Evolutionary conservation across 1,140 invertebrate species (phyloP).

Genomic region (Neomicropteryx cornuta): DNA sequence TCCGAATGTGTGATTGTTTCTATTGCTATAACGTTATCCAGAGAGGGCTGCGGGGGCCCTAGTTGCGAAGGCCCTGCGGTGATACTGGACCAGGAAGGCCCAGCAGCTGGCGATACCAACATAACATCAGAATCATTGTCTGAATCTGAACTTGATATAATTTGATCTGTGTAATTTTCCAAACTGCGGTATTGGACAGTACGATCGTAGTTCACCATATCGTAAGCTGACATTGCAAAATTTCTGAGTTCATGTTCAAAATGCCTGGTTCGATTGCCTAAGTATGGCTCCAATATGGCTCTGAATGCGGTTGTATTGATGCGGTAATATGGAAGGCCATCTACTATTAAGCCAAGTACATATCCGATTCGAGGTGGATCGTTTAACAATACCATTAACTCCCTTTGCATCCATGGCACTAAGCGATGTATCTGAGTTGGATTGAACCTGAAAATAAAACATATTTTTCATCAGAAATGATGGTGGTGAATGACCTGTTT

Average conservation of each 20-base stretch:
- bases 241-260: slow-evolving; percentile 84
- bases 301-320: slow-evolving; percentile 67
- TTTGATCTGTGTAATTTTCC: slow-evolving; percentile 27
- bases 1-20: slow-evolving; percentile 36
- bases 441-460: slow-evolving; percentile 51
- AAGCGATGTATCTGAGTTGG: slow-evolving; percentile 68
- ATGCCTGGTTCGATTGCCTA: slow-evolving; percentile 55
- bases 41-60: slow-evolving; percentile 15
- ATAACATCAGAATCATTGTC: slow-evolving; percentile 34
- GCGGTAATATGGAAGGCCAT: slow-evolving; percentile 52
- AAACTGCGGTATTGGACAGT: slow-evolving; percentile 38
- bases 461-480: not conserved
- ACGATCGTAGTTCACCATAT: slow-evolving; percentile 67
- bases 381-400: slow-evolving; percentile 61
- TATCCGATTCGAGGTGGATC: slow-evolving; percentile 51
- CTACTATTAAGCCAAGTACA: slow-evolving; percentile 57
- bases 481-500: no score
- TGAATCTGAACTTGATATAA: slow-evolving; percentile 31
- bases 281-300: slow-evolving; percentile 42
- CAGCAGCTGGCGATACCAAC: slow-evolving; percentile 23
- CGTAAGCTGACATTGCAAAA: slow-evolving; percentile 77
- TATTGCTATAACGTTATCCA: slow-evolving; percentile 28
- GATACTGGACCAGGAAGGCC: slow-evolving; percentile 18
- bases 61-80: slow-evolving; percentile 21
- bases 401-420: slow-evolving; percentile 79